These are phyloP conservation scores for Rhodinocichla rosea DNA, from an alignment of 2,113 vertebrate species.

Conservation along the genomic window DNA sequence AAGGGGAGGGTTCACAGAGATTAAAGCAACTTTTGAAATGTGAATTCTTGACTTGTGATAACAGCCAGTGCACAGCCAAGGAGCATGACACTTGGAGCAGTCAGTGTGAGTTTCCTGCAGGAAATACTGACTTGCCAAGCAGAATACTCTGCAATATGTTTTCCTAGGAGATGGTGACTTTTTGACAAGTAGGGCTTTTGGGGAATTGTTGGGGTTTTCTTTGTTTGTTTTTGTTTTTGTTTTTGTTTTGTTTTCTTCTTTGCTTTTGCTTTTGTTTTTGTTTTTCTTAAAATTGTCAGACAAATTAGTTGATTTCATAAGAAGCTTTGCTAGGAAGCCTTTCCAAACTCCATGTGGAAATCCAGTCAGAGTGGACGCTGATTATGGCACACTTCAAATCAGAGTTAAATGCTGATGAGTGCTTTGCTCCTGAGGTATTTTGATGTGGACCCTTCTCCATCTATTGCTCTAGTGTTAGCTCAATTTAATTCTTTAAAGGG, in stretches of 20 bases:
- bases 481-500: not conserved
- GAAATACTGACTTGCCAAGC: not conserved
- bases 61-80: not conserved
- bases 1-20: not conserved
- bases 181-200: accelerated
- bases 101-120: not conserved
- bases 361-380: not conserved
- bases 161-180: not conserved
- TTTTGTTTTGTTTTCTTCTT: not conserved
- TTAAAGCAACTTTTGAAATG: not conserved
- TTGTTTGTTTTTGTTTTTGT: not conserved
- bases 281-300: not conserved
- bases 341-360: not conserved
- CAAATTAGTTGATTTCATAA: not conserved
- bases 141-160: not conserved
- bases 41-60: not conserved
- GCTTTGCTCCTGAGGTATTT: not conserved
- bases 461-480: not conserved
- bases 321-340: not conserved
- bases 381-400: slow-evolving; percentile 7
- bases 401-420: not conserved
- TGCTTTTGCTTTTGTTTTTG: not conserved
- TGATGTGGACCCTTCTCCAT: not conserved
- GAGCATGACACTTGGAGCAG: not conserved
- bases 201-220: not conserved